Evolutionary conservation across 2,797 vertebrate species (phyloP), one percentile per base, ranked within the genome.

Genomic region (Enteromius viviparus): DNA sequence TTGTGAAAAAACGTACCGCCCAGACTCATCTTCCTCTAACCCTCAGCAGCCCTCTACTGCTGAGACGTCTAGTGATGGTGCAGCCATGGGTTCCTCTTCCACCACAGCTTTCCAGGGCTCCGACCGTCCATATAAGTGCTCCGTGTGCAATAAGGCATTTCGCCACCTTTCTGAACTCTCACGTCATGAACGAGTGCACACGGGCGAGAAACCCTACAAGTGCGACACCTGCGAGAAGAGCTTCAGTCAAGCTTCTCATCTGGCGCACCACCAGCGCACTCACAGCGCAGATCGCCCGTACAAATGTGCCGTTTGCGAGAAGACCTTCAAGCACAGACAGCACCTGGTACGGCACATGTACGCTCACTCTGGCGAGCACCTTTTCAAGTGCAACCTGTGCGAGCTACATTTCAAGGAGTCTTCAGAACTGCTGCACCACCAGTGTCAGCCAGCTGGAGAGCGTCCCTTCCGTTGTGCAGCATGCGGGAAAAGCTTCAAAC

Each of bases 281-380:
- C 98, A 99, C 94, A 99, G 97, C 89, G 96, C 97, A 0, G 98
- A 99, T 93, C 95, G 97, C 80, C 98, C 98, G 9, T 98, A 99
- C 89, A 98, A 98, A 87, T 99, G 98, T 42, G 95, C 97, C 0
- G 97, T 98, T 37, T 99, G 98, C 0, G 97, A 99, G 92, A 99
- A 99, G 92, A 97, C 96, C 92, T 99, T 99, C 86, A 99, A 99
- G 90, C 97, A 99, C 92, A 96, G 98, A 88, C 98, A 97, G 0
- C 97, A 99, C 92, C 95, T 99, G 4, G 96, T 99, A 88, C 97
- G 98, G 65, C 97, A 99, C 94, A 99, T 99, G 97, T 98, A 97
- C 0, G 97, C 97, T 0, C 98, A 99, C 85, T 97, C 98, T 0
- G 97, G 98, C 0, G 97, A 97, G 92, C 97, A 98, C 92, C 95